Base-by-base conservation (phyloP, 2,797 vertebrate genomes). In the Phrynocephalus vlangalii region DNA sequence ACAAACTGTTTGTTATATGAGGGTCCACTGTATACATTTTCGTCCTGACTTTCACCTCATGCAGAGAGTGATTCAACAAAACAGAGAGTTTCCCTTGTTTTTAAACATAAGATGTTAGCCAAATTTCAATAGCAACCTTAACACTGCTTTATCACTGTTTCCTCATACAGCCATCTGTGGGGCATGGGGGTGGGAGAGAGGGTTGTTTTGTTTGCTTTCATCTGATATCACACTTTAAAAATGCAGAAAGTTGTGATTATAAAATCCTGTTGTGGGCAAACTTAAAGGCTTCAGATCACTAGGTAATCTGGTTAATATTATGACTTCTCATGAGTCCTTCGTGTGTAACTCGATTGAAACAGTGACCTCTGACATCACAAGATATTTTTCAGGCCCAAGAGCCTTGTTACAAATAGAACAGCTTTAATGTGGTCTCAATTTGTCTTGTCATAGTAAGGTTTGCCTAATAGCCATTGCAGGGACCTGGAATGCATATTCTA, bases 221-320 rank as follows among this genome's bases (percentile, higher is more conserved):
- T n/a, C 16, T 48, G 26, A 77, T 48, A 28, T 50, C 33, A 30
- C 60, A 10, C 60, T 77, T 67, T 30, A 66, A 77, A 84, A 38
- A 44, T 22, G 11, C 33, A 63, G n/a, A 30, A 48, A 77, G 16
- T 22, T 2, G 60, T 56, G 60, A 70, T 71, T 52, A 30, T 72
- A n/a, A 73, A 56, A 83, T 83, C 30, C 50, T 72, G 28, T 50
- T 73, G 50, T 72, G 72, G 22, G 16, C 44, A 73, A 2, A 73
- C 70, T 83, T 73, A 83, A 73, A 52, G 26, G 71, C 13, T 71
- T 52, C 28, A 83, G 44, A 52, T 71, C 52, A 18, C 68, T 71
- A 83, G 48, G 52, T 83, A 83, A 71, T 71, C 82, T 83, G 82
- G 44, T 71, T 83, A 72, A 83, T 83, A 83, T 83, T 73, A 72